phyloP scores from a whole-genome alignment of 2,888 invertebrate genomes.

The Entomobrya multifasciata region DNA sequence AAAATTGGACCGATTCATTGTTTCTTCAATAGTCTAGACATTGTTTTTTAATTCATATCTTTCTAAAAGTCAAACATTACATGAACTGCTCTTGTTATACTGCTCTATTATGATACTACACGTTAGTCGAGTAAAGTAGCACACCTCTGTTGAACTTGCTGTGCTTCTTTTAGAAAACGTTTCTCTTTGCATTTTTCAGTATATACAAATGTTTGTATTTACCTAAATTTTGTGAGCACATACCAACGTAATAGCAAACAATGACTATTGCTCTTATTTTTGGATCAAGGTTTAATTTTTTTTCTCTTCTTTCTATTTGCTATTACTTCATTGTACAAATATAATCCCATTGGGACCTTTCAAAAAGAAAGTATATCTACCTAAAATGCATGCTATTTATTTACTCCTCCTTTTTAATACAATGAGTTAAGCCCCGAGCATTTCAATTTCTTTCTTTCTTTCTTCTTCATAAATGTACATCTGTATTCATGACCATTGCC shows the following conservation, averaged over 20 bases:
- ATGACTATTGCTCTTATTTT: conserved; percentile 17
- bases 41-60: too few species aligned
- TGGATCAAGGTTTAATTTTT: conserved; percentile 4
- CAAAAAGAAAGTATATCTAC: conserved; percentile 38
- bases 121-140: too few species aligned
- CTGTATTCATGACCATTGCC: conserved; percentile 60
- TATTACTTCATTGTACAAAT: neutral
- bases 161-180: too few species aligned
- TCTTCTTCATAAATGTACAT: conserved; percentile 60
- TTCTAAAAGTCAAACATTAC: too few species aligned
- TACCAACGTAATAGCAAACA: neutral
- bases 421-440: neutral
- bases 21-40: too few species aligned
- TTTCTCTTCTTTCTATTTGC: neutral
- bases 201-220: too few species aligned
- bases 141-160: too few species aligned
- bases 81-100: too few species aligned
- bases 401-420: neutral
- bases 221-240: too few species aligned
- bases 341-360: conserved; percentile 46
- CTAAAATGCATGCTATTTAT: conserved; percentile 13
- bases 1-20: too few species aligned
- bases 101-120: too few species aligned
- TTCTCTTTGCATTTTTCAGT: too few species aligned
- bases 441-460: neutral